Base-by-base conservation (phyloP, 2,888 invertebrate genomes). In the Steinernema carpocapsae region DNA sequence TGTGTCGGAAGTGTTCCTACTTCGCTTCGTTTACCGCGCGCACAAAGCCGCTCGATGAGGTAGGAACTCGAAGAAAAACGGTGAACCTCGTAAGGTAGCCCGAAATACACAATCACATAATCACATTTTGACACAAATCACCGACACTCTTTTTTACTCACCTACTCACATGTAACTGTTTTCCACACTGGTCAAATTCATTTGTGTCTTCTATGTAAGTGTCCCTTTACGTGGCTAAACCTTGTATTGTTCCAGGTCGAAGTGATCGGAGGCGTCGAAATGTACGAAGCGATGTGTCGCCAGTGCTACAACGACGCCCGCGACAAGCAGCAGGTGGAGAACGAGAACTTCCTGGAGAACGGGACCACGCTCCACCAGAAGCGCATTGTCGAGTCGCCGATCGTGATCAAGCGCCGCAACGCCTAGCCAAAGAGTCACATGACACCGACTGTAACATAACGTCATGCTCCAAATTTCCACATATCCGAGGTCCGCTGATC, bases 281-380 rank as follows among this genome's bases (percentile, higher is more conserved):
- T 80, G 52, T 80, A 80, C 51, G 71, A 81, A 59, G 82, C 80
- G 14, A 52, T 79, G 51, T 80, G 80, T 71, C 75, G 83, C 14
- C 52, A 37, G 14, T 80, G 80, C 43, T 80, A 80, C 70, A 48
- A 72, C 51, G 72, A 70, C 14, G 70, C 70, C 1, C 46, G 46
- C 26, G 51, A 32, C n/a, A 72, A 72, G 10, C 24, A 22, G 42
- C 22, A 12, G 19, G 29, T 70, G 32, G 37, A 72, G 37, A 72
- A 56, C 32, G 37, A 72, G 37, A 72, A 56, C 37, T 6, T n/a
- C 26, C n/a, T 14, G 24, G 29, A 32, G 19, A 72, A 14, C 48
- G 19, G 70, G 2, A 14, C 71, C 43, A n/a, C 12, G 1, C 6
- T 42, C 10, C 37, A 37, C 37, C 37, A 37, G 45, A 71, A 46